A percentile compares a stretch with the other conserved stretches of the same genome.
phyloP scores from a whole-genome alignment of 2,797 vertebrate species.

The Pseudomugil tenellus region DNA sequence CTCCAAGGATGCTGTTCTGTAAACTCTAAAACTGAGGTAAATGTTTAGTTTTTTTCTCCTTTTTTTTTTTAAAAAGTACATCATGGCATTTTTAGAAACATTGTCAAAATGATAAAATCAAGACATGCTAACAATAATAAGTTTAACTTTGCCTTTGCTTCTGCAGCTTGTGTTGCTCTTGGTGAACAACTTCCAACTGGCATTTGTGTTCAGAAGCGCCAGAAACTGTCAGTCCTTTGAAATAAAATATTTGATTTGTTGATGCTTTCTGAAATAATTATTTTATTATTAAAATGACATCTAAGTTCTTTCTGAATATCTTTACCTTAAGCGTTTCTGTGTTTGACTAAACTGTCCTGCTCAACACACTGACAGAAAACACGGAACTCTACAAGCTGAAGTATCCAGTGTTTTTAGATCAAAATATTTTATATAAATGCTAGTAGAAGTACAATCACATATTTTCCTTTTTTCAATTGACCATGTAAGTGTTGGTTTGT shows the following conservation, averaged over 20 bases:
- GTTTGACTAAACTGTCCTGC: neutral
- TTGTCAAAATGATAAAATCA: neutral
- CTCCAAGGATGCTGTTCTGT: neutral
- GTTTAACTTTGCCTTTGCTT: neutral
- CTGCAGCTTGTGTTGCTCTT: neutral
- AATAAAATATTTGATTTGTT: neutral
- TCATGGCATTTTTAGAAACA: neutral
- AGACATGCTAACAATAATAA: fast-evolving
- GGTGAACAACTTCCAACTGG: constrained; percentile 2
- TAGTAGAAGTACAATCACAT: too few relatives aligned
- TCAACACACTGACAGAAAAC: neutral
- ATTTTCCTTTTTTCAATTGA: neutral
- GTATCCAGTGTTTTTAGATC: neutral
- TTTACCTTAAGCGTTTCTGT: neutral
- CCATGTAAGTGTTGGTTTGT: neutral
- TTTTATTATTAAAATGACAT: neutral
- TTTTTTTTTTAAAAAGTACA: neutral
- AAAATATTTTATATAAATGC: neutral
- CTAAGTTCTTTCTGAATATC: neutral
- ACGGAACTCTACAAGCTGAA: neutral
- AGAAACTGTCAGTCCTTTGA: neutral
- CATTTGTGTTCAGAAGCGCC: neutral
- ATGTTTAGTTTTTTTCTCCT: too few relatives aligned
- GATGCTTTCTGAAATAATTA: neutral
- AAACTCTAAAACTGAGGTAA: neutral